These are phyloP conservation scores for Enteromius fasciolatus DNA, from an alignment of 2,797 vertebrate genomes.

Conservation along the genomic window DNA sequence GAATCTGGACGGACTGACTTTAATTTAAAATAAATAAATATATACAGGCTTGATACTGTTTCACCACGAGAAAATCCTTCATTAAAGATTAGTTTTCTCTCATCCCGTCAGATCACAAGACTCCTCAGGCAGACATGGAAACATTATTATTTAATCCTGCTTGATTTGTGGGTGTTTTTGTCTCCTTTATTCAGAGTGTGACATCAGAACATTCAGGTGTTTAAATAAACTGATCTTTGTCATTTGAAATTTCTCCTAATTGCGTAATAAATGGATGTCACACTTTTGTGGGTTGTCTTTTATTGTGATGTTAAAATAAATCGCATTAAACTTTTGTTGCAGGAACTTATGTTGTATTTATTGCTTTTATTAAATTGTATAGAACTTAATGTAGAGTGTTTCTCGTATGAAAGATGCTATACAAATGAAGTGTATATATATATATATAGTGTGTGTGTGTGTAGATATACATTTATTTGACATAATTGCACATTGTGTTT, in stretches of 20 bases:
- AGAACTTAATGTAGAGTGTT: background rate
- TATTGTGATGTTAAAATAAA: constrained; percentile 31
- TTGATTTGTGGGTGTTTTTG: background rate
- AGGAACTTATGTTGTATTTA: background rate
- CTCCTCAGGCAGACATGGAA: constrained; percentile 7
- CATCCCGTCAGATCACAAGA: background rate
- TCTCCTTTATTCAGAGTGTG: constrained; percentile 11
- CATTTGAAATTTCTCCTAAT: constrained; percentile 80
- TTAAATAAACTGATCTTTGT: constrained; percentile 80
- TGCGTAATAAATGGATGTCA: constrained; percentile 81
- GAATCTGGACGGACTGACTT: background rate
- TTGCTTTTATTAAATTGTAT: background rate
- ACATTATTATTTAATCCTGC: background rate
- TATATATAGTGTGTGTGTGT: no score
- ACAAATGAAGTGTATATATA: no score
- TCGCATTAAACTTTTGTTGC: background rate
- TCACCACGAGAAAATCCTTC: background rate
- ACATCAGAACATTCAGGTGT: constrained; percentile 71
- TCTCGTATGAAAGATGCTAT: background rate
- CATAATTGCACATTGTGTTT: no score
- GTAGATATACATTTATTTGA: no score
- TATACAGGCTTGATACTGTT: background rate
- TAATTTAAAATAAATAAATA: background rate
- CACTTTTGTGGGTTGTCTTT: constrained; percentile 27
- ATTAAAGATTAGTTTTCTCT: background rate